These are phyloP conservation scores for Cartodere bifasciata DNA, from an alignment of 2,888 invertebrate species.

Conservation along the genomic window DNA sequence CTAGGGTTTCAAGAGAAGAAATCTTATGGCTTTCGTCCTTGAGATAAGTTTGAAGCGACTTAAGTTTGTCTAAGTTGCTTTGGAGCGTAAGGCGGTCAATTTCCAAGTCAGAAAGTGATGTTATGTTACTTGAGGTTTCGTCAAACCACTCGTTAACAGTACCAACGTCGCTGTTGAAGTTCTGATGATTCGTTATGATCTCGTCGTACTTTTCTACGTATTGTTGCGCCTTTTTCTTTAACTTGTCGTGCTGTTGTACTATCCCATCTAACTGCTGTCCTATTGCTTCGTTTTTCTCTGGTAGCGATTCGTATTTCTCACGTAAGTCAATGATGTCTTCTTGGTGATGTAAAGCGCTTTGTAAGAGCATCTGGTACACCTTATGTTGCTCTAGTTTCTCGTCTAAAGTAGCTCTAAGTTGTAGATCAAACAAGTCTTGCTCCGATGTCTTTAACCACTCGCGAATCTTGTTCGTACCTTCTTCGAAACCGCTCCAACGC, in stretches of 20 bases:
- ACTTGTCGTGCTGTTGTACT: constrained; percentile 56
- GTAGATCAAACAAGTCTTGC: constrained; percentile 64
- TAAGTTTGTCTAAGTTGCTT: constrained; percentile 75
- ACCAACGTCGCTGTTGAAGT: constrained; percentile 74
- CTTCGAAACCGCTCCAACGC: constrained; percentile 83
- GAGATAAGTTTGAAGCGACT: constrained; percentile 60
- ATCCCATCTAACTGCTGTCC: constrained; percentile 57
- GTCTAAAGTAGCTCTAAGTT: constrained; percentile 73
- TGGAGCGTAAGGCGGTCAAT: constrained; percentile 74
- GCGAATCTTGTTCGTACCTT: constrained; percentile 64
- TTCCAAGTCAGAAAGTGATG: constrained; percentile 71
- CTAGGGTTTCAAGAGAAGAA: constrained; percentile 65
- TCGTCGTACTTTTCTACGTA: constrained; percentile 78
- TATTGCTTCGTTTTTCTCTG: constrained; percentile 64
- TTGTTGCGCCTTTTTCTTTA: constrained; percentile 56
- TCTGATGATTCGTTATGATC: constrained; percentile 80
- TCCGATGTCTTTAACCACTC: constrained; percentile 69
- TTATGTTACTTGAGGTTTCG: constrained; percentile 68
- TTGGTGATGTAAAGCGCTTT: constrained; percentile 74
- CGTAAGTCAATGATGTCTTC: constrained; percentile 72
- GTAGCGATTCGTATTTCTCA: constrained; percentile 66
- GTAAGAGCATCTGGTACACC: constrained; percentile 66
- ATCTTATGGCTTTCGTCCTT: constrained; percentile 80
- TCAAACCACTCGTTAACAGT: constrained; percentile 81
- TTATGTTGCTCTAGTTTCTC: constrained; percentile 84